phyloP scores from a whole-genome alignment of 2,113 vertebrate genomes.

The Anarrhichthys ocellatus region DNA sequence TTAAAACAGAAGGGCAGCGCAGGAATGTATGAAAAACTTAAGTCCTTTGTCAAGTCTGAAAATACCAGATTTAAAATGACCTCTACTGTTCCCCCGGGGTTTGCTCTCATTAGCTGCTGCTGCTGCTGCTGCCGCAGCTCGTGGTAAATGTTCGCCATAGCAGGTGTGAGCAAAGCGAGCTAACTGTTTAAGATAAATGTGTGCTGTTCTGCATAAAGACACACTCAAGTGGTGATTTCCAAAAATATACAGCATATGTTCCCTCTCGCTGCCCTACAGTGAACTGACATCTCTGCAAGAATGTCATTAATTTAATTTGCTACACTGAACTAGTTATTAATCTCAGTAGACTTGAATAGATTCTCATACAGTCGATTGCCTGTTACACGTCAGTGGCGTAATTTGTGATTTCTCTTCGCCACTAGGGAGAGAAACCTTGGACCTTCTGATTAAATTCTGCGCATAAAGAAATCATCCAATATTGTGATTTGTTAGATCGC shows the following conservation, averaged over 20 bases:
- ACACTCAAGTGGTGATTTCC: conserved; percentile 42
- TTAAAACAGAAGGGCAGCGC: conserved; percentile 77
- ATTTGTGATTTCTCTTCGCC: conserved; percentile 68
- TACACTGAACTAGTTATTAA: conserved; percentile 69
- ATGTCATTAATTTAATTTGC: conserved; percentile 67
- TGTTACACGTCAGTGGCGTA: conserved; percentile 64
- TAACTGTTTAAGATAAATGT: conserved; percentile 63
- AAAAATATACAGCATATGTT: conserved; percentile 50
- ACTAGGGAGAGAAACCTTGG: conserved; percentile 46
- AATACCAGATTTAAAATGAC: conserved; percentile 84
- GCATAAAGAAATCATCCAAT: conserved; percentile 56
- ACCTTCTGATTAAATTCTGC: conserved; percentile 61
- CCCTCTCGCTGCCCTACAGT: conserved; percentile 36
- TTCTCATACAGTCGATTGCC: conserved; percentile 59
- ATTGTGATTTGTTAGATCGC: conserved; percentile 64
- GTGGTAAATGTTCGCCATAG: conserved; percentile 61
- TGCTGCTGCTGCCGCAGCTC: conserved; percentile 66
- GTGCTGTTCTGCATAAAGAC: conserved; percentile 44
- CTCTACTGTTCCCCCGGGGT: conserved; percentile 81
- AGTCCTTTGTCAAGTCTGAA: conserved; percentile 81
- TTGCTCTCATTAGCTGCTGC: conserved; percentile 82
- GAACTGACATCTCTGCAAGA: conserved; percentile 44
- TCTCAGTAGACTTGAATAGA: conserved; percentile 70
- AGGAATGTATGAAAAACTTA: conserved; percentile 82
- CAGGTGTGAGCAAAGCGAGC: conserved; percentile 70